Evolutionary conservation across 2,888 invertebrate species (phyloP).

Genomic region (Drosophila quasianomalipes): DNA sequence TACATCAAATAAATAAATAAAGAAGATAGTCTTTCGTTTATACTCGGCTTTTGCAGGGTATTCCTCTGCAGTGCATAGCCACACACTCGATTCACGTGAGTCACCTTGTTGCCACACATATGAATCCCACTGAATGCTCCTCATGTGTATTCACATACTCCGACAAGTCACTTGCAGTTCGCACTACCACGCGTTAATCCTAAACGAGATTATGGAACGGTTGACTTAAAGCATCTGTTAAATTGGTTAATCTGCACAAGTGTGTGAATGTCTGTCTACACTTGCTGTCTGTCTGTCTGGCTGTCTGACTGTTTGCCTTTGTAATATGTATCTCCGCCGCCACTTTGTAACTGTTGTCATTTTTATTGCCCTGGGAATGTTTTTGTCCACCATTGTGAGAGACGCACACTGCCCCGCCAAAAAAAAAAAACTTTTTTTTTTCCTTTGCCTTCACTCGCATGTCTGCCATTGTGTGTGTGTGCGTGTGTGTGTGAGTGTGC

Average conservation of each 20-base stretch:
- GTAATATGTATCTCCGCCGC: slow-evolving; percentile 75
- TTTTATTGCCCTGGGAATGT: slow-evolving; percentile 81
- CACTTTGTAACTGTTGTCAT: slow-evolving; percentile 82
- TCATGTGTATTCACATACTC: slow-evolving; percentile 18
- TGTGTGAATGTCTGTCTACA: slow-evolving; percentile 44
- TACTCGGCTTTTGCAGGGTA: slow-evolving; percentile 26
- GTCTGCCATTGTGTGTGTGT: slow-evolving; percentile 21
- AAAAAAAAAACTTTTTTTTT: slow-evolving; percentile 21
- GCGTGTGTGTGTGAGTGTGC: slow-evolving; percentile 20
- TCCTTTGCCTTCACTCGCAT: slow-evolving; percentile 26
- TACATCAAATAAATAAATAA: background rate
- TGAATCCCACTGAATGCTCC: slow-evolving; percentile 5
- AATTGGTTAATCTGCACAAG: slow-evolving; percentile 77
- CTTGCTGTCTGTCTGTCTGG: slow-evolving; percentile 18
- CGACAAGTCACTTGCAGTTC: slow-evolving; percentile 50
- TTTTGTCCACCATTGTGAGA: slow-evolving; percentile 72
- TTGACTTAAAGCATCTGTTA: slow-evolving; percentile 82
- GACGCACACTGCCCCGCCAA: slow-evolving; percentile 70
- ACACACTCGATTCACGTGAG: slow-evolving; percentile 18
- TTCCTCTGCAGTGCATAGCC: slow-evolving; percentile 1
- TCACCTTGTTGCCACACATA: slow-evolving; percentile 31
- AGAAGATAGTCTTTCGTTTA: slow-evolving; percentile 3
- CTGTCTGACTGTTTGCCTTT: slow-evolving; percentile 49
- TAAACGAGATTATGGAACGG: slow-evolving; percentile 69
- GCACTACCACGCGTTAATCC: slow-evolving; percentile 70